These are phyloP conservation scores for Latrodectus hesperus DNA, from an alignment of 2,888 invertebrate species.

Conservation along the genomic window DNA sequence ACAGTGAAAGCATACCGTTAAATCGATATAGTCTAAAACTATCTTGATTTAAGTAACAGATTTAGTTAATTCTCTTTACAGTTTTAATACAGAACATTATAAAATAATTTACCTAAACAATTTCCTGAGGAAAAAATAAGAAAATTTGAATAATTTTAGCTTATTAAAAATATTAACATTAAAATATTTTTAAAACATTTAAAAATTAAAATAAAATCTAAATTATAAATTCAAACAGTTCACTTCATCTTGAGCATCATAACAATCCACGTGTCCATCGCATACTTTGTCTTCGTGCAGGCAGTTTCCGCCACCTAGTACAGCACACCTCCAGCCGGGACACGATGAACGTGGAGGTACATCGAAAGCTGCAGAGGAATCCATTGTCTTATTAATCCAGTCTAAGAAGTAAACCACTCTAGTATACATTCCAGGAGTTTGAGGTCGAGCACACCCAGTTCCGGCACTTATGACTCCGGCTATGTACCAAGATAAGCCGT, in stretches of 20 bases:
- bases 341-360: constrained; percentile 24
- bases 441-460: constrained; percentile 55
- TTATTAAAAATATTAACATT: no score
- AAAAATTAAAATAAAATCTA: no score
- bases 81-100: no score
- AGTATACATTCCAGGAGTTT: constrained; percentile 67
- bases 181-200: no score
- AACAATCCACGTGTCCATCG: constrained; percentile 57
- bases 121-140: no score
- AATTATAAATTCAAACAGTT: constrained; percentile 15
- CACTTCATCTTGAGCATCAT: constrained; percentile 57
- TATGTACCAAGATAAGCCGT: constrained; percentile 60
- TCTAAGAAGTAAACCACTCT: constrained; percentile 55
- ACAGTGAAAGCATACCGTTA: no score
- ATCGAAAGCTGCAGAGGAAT: not conserved
- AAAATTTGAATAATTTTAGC: no score
- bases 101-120: no score
- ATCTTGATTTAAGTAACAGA: no score
- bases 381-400: constrained; percentile 53
- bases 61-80: no score
- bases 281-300: constrained; percentile 28
- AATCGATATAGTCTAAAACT: no score
- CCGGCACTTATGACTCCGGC: constrained; percentile 68
- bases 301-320: constrained; percentile 57
- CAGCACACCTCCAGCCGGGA: constrained; percentile 58